phyloP scores from a whole-genome alignment of 2,888 invertebrate genomes.

The Ochropleura plecta region DNA sequence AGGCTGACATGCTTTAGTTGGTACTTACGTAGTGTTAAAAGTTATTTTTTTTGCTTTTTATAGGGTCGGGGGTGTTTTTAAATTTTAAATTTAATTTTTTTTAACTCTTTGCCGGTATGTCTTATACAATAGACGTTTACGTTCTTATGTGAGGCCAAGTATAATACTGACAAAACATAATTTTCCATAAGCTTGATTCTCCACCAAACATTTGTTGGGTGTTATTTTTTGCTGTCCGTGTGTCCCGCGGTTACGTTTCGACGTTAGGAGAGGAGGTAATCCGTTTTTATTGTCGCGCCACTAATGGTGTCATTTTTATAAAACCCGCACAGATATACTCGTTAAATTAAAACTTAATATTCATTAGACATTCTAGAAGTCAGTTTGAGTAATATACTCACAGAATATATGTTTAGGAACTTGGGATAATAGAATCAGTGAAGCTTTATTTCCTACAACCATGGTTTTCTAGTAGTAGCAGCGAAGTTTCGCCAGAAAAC shows the following conservation, averaged over 20 bases:
- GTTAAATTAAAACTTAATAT: constrained; percentile 57
- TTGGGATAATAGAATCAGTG: constrained; percentile 10
- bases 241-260: constrained; percentile 65
- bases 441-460: not conserved
- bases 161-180: no score
- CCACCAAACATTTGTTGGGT: no score
- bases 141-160: no score
- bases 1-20: no score
- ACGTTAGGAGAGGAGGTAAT: constrained; percentile 74
- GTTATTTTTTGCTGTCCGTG: constrained; percentile 40
- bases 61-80: no score
- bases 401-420: not conserved
- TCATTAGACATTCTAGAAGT: constrained; percentile 22
- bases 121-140: no score
- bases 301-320: constrained; percentile 80
- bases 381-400: not conserved
- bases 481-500: not conserved
- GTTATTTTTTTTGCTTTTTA: no score
- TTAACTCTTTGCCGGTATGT: no score
- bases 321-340: constrained; percentile 59
- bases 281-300: constrained; percentile 81
- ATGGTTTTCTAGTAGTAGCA: not conserved
- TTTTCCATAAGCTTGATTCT: no score
- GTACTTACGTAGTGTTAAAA: no score
- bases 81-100: no score